phyloP scores from a whole-genome alignment of 2,113 vertebrate species.

The Chroicocephalus ridibundus region DNA sequence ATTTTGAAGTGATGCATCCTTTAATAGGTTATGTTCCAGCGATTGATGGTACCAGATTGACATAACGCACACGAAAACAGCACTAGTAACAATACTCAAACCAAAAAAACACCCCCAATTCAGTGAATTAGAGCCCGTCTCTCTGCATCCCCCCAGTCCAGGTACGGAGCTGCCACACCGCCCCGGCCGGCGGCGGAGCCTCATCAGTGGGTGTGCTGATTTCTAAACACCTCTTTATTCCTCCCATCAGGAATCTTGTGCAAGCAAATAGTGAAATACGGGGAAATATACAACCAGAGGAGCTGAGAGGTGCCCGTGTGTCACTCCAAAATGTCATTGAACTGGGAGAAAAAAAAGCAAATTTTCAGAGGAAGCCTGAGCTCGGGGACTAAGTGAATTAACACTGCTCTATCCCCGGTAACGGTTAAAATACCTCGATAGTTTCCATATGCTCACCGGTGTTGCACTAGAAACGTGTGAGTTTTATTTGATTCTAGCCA shows the following conservation, averaged over 20 bases:
- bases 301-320: neutral
- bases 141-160: neutral
- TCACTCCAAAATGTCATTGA: neutral
- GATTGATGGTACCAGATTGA: neutral
- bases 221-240: neutral
- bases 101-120: neutral
- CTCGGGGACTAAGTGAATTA: neutral
- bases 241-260: neutral
- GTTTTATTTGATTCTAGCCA: conserved; percentile 24
- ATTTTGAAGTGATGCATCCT: neutral
- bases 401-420: neutral
- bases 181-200: neutral
- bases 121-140: neutral
- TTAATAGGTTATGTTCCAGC: neutral
- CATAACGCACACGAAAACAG: neutral
- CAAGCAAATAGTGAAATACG: neutral
- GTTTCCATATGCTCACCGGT: conserved; percentile 24
- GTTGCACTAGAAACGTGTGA: neutral
- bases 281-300: neutral
- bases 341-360: neutral
- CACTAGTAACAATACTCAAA: neutral
- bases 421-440: neutral
- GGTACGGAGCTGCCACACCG: neutral
- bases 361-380: neutral
- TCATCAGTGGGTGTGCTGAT: neutral